Conservation (phyloP, 2,113 vertebrate species). For the Trochalopteron elliotii region DNA sequence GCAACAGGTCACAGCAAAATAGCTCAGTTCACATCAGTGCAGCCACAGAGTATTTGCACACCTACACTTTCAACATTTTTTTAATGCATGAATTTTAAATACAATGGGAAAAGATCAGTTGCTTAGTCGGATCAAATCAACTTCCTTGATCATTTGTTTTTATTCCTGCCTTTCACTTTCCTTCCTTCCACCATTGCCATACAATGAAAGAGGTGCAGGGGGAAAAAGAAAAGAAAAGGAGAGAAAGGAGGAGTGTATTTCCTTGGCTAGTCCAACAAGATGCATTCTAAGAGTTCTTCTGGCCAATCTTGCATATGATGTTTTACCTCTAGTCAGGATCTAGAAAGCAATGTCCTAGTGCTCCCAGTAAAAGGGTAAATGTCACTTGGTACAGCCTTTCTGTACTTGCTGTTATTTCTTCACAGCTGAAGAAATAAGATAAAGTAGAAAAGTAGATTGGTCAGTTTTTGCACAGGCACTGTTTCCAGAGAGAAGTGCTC, state of each 20-base stretch:
- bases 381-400: background rate
- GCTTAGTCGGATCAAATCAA: background rate
- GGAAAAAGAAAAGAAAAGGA: background rate
- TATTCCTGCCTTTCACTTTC: background rate
- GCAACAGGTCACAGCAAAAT: background rate
- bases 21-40: background rate
- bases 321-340: background rate
- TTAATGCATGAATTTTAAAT: background rate
- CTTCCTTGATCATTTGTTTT: background rate
- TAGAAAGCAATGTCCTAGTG: background rate
- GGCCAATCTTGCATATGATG: background rate
- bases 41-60: background rate
- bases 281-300: background rate
- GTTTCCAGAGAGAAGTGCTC: background rate
- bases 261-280: background rate
- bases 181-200: background rate
- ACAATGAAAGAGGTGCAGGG: background rate
- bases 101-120: background rate
- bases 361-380: background rate
- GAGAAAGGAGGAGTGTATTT: background rate
- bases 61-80: background rate
- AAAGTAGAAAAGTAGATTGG: background rate
- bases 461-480: background rate
- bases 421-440: background rate
- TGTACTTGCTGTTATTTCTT: background rate